phyloP scores from a whole-genome alignment of 2,797 vertebrate species.

The Falco columbarius region DNA sequence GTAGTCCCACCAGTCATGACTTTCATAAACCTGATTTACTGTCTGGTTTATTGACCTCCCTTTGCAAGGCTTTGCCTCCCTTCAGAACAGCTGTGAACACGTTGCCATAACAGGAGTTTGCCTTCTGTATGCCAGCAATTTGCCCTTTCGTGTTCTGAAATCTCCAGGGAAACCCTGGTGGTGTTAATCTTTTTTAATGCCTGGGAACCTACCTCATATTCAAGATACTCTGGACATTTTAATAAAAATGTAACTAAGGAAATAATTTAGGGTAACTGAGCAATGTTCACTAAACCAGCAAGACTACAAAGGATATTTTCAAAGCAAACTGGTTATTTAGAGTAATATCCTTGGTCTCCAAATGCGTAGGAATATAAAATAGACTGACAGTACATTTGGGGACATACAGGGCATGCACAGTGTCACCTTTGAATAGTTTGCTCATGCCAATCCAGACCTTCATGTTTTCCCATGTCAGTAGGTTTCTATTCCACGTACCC shows the following conservation, averaged over 20 bases:
- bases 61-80: slow-evolving; percentile 17
- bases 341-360: not conserved
- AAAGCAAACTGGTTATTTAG: not conserved
- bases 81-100: slow-evolving; percentile 53
- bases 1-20: not conserved
- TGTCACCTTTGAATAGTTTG: not conserved
- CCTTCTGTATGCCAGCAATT: slow-evolving; percentile 27
- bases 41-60: slow-evolving; percentile 34
- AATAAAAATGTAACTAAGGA: slow-evolving; percentile 4
- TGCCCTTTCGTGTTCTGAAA: slow-evolving; percentile 21
- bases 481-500: not conserved
- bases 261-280: not conserved
- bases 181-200: slow-evolving; percentile 3
- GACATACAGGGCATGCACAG: not conserved
- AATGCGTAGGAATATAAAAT: not conserved
- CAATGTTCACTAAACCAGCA: not conserved
- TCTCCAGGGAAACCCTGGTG: not conserved
- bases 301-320: not conserved
- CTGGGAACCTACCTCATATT: not conserved
- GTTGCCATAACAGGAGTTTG: slow-evolving; percentile 27
- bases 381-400: not conserved
- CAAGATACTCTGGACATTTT: not conserved
- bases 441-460: not conserved
- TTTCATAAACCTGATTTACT: slow-evolving; percentile 54
- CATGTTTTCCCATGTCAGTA: not conserved